Evolutionary conservation across 2,888 invertebrate genomes (phyloP).

Genomic region (Ophraella communa): DNA sequence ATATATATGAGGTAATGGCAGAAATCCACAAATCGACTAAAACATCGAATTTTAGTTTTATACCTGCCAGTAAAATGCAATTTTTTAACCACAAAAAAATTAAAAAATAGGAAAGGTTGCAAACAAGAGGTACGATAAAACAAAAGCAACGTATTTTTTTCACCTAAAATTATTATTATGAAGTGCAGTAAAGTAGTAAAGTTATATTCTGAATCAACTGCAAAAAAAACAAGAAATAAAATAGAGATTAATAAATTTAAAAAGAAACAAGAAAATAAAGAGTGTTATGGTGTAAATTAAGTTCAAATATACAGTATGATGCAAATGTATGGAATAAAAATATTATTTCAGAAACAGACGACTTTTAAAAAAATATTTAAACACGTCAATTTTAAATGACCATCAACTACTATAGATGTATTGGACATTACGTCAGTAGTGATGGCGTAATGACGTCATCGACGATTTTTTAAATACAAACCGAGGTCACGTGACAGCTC

Average conservation of each 20-base stretch:
- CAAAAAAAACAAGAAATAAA: slow-evolving; percentile 44
- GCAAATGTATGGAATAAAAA: no score
- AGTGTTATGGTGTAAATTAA: no score
- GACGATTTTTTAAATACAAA: no score
- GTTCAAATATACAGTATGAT: no score
- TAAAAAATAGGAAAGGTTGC: slow-evolving; percentile 10
- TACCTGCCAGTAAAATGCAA: background rate
- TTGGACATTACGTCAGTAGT: no score
- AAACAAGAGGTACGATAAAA: slow-evolving; percentile 28
- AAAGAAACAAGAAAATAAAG: background rate
- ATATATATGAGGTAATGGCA: background rate
- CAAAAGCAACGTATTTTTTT: slow-evolving; percentile 35
- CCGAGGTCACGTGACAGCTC: no score
- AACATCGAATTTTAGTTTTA: background rate
- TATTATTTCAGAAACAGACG: no score
- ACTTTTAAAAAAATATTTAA: no score
- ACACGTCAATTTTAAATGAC: no score
- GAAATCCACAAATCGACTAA: background rate
- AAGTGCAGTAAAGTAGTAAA: slow-evolving; percentile 76
- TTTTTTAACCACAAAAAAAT: background rate
- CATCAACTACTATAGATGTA: no score
- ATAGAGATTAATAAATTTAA: slow-evolving; percentile 4
- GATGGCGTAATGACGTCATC: no score
- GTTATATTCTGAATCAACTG: slow-evolving; percentile 76
- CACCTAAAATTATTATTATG: slow-evolving; percentile 74